Evolutionary conservation across 2,888 invertebrate species (phyloP).

Genomic region (Watsonalla binaria): DNA sequence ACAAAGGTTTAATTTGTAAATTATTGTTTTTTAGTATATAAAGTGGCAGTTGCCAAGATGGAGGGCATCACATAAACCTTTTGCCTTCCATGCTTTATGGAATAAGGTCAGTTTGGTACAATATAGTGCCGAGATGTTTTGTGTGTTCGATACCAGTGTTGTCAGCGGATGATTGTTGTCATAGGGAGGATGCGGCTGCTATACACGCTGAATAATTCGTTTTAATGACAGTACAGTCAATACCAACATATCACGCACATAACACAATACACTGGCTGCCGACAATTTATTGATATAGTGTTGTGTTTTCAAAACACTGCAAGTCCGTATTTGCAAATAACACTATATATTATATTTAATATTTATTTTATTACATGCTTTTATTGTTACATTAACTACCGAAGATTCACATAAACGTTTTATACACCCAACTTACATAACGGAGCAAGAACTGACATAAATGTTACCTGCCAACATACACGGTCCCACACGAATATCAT

Average conservation of each 20-base stretch:
- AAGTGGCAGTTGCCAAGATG: constrained; percentile 75
- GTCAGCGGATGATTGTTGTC: constrained; percentile 18
- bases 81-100: constrained; percentile 62
- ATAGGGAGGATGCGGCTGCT: constrained; percentile 42
- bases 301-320: background rate
- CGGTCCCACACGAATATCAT: constrained; percentile 34
- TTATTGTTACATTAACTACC: constrained; percentile 3
- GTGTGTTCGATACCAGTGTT: constrained; percentile 19
- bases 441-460: constrained; percentile 15
- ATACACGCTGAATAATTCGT: constrained; percentile 41
- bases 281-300: background rate
- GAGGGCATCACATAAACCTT: constrained; percentile 73
- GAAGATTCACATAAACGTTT: constrained; percentile 1
- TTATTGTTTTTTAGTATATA: constrained; percentile 63
- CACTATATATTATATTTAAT: constrained; percentile 8
- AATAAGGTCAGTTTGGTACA: constrained; percentile 67
- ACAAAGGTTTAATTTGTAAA: constrained; percentile 3
- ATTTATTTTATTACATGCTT: background rate
- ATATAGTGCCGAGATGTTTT: constrained; percentile 21
- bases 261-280: background rate
- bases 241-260: background rate
- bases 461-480: constrained; percentile 17
- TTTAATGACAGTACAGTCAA: constrained; percentile 21
- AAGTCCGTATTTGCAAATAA: constrained; percentile 7
- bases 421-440: constrained; percentile 16